phyloP scores from a whole-genome alignment of 2,113 vertebrate species.

The Lota lota region DNA sequence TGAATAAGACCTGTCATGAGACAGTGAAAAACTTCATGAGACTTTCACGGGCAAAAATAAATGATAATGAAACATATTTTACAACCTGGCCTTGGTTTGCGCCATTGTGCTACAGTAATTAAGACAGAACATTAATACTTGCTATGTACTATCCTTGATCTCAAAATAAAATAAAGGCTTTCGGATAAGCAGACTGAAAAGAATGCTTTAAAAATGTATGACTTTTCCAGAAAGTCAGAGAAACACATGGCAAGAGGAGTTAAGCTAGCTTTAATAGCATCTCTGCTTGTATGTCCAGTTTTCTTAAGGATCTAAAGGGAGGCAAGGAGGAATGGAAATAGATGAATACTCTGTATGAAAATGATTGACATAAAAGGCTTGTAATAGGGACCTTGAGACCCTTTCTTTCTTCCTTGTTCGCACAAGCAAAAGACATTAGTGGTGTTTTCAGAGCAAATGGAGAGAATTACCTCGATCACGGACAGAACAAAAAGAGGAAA shows the following conservation, averaged over 20 bases:
- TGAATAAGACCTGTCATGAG: no score
- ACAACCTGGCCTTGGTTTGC: no score
- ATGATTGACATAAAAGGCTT: slow-evolving; percentile 51
- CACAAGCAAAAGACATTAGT: slow-evolving; percentile 54
- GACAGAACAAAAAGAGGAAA: slow-evolving; percentile 65
- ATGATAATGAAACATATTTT: no score
- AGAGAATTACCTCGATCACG: slow-evolving; percentile 48
- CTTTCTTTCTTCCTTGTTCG: slow-evolving; percentile 48
- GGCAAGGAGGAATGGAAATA: slow-evolving; percentile 28
- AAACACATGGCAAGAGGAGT: slow-evolving; percentile 13
- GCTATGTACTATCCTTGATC: background rate
- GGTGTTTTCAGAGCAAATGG: slow-evolving; percentile 58
- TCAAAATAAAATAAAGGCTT: background rate
- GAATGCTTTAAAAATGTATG: background rate
- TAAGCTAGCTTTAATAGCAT: background rate
- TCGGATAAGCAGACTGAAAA: background rate
- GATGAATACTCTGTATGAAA: slow-evolving; percentile 56
- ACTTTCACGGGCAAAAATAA: no score
- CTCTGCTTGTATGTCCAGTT: slow-evolving; percentile 13
- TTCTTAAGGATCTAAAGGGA: slow-evolving; percentile 38
- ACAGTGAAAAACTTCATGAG: no score
- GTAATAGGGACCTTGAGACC: slow-evolving; percentile 51
- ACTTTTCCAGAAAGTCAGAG: slow-evolving; percentile 5
- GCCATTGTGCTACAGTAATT: no score
- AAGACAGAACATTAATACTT: no score